Conservation (phyloP, 2,888 invertebrate genomes). For the Gryllus longicercus region DNA sequence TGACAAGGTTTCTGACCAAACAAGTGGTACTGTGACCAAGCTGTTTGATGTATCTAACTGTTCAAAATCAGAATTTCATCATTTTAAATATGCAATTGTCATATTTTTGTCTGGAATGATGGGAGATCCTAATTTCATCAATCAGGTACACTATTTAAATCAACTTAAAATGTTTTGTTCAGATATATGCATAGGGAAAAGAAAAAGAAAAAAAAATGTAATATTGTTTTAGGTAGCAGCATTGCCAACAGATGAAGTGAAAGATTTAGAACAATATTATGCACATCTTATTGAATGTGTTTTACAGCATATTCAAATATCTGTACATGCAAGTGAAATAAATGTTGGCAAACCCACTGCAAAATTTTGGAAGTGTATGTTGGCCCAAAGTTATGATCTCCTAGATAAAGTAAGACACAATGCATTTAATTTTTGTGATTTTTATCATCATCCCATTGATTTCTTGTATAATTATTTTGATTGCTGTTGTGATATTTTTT, state of each 20-base stretch:
- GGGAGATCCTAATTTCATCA: constrained; percentile 65
- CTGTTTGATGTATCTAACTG: neutral
- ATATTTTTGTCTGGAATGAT: constrained; percentile 69
- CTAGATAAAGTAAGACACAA: constrained; percentile 62
- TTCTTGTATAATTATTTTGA: too few species aligned
- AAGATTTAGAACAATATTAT: constrained; percentile 59
- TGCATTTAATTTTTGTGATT: too few species aligned
- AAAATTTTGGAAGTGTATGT: constrained; percentile 79
- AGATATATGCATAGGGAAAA: neutral
- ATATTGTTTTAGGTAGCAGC: constrained; percentile 46
- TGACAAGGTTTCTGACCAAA: neutral
- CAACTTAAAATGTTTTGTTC: neutral
- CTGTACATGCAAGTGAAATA: constrained; percentile 61
- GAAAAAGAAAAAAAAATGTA: neutral
- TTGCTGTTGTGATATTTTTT: neutral
- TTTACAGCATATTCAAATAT: constrained; percentile 63
- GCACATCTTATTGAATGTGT: constrained; percentile 67
- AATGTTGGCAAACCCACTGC: constrained; percentile 53
- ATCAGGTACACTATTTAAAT: constrained; percentile 49
- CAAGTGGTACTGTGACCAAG: neutral
- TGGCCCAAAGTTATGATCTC: constrained; percentile 74
- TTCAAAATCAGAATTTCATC: constrained; percentile 61
- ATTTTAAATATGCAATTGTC: constrained; percentile 77
- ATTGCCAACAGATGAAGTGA: constrained; percentile 50
- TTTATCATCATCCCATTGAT: too few species aligned